Percentiles rank a stretch among this genome's conserved stretches.
Evolutionary conservation across 2,113 vertebrate species (phyloP).

Genomic region (Cathartes aura): DNA sequence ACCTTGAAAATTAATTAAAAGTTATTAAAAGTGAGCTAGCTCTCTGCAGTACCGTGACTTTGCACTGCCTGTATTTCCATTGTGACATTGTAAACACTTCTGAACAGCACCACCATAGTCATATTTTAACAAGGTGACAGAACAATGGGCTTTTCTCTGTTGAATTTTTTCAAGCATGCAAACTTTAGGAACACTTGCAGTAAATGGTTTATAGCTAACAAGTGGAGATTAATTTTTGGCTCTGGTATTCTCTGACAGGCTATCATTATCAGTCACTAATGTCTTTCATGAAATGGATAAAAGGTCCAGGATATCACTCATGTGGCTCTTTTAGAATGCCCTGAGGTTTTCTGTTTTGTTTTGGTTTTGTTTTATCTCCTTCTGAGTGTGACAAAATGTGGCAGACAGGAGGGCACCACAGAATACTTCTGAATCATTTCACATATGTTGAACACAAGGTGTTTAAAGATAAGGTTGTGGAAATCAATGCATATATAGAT

Average conservation of each 20-base stretch:
- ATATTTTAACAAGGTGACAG: background rate
- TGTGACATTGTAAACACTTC: background rate
- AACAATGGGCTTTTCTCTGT: background rate
- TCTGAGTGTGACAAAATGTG: constrained; percentile 51
- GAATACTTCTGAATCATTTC: constrained; percentile 27
- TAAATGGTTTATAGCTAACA: constrained; percentile 28
- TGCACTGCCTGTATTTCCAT: background rate
- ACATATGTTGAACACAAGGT: constrained; percentile 50
- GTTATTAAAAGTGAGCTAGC: background rate
- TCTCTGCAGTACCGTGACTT: background rate
- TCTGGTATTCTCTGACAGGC: constrained; percentile 8
- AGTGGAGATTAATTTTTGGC: constrained; percentile 26
- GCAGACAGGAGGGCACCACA: constrained; percentile 27
- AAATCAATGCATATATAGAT: background rate
- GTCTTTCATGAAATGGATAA: constrained; percentile 27
- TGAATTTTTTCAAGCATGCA: constrained; percentile 14
- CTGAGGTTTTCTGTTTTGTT: constrained; percentile 8
- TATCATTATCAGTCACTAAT: constrained; percentile 29
- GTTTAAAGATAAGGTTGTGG: constrained; percentile 22
- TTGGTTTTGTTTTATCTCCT: constrained; percentile 53
- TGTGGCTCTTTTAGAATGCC: constrained; percentile 46
- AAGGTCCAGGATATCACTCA: constrained; percentile 48
- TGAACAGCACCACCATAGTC: background rate
- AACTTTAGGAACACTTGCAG: background rate
- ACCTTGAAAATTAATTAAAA: background rate